phyloP scores from a whole-genome alignment of 2,797 vertebrate species.

The Lophotriccus pileatus region DNA sequence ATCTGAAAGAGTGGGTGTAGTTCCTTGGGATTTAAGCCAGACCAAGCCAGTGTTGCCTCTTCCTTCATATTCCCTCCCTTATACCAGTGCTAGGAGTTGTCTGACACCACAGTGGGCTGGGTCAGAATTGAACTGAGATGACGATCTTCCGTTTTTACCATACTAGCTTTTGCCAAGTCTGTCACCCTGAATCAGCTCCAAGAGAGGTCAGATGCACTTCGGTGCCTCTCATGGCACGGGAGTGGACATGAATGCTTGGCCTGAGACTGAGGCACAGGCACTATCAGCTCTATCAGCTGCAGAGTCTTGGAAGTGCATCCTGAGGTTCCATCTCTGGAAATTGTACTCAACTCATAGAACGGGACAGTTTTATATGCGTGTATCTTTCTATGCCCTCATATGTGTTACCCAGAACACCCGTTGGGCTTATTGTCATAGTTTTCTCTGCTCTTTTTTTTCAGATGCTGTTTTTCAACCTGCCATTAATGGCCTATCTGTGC shows the following conservation, averaged over 20 bases:
- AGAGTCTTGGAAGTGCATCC: not conserved
- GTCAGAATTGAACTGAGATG: not conserved
- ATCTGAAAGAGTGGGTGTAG: not conserved
- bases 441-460: constrained; percentile 60
- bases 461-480: constrained; percentile 94
- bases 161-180: not conserved
- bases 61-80: not conserved
- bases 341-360: not conserved
- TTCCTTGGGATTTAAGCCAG: not conserved
- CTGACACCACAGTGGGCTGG: not conserved
- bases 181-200: not conserved
- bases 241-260: not conserved
- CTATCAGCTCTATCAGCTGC: not conserved
- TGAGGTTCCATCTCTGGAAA: not conserved
- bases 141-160: not conserved
- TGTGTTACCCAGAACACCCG: not conserved
- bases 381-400: not conserved
- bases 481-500: constrained; percentile 89
- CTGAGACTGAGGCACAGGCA: not conserved
- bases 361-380: not conserved
- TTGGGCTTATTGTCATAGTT: not conserved
- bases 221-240: not conserved
- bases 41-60: not conserved
- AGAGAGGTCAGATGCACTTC: not conserved
- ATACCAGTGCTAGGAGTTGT: not conserved